A percentile compares a stretch with the other conserved stretches of the same genome.
Conservation (phyloP, 23 tunicate species). For the Phallusia fumigata region DNA sequence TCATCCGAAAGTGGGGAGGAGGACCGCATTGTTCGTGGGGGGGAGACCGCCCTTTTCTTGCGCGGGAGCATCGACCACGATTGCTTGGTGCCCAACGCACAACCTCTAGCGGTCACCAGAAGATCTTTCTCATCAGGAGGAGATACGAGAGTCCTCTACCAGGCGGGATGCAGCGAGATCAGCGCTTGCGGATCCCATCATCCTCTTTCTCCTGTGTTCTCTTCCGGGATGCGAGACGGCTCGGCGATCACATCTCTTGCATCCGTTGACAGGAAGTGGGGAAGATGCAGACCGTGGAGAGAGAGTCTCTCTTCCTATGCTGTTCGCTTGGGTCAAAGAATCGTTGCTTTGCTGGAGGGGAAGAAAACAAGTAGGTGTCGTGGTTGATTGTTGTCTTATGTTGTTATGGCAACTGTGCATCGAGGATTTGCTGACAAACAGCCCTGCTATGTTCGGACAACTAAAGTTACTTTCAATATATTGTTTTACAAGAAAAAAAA, state of each 20-base stretch:
- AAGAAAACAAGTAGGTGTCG: background rate
- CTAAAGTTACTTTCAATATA: too few species aligned
- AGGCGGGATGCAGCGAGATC: background rate
- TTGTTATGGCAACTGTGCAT: too few species aligned
- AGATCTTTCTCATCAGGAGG: background rate
- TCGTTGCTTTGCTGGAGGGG: constrained; percentile 1
- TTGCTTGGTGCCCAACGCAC: background rate
- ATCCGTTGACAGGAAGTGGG: background rate
- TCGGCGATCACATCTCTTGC: background rate
- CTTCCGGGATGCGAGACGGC: background rate
- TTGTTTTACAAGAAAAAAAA: too few species aligned
- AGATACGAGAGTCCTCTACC: background rate
- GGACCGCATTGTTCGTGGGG: background rate
- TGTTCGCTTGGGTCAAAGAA: background rate
- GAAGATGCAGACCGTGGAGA: background rate
- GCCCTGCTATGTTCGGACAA: too few species aligned
- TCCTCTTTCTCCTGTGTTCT: background rate
- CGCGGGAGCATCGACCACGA: constrained; percentile 11
- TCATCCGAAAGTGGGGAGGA: constrained; percentile 12
- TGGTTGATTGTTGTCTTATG: too few species aligned
- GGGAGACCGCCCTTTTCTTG: background rate
- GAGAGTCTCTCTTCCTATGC: background rate
- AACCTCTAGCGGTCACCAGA: background rate
- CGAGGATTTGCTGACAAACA: too few species aligned
- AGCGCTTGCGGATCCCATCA: background rate